A percentile compares a stretch with the other conserved stretches of the same genome.
These are phyloP conservation scores for Drosophila paracracens DNA, from an alignment of 2,888 invertebrate genomes.

Conservation along the genomic window DNA sequence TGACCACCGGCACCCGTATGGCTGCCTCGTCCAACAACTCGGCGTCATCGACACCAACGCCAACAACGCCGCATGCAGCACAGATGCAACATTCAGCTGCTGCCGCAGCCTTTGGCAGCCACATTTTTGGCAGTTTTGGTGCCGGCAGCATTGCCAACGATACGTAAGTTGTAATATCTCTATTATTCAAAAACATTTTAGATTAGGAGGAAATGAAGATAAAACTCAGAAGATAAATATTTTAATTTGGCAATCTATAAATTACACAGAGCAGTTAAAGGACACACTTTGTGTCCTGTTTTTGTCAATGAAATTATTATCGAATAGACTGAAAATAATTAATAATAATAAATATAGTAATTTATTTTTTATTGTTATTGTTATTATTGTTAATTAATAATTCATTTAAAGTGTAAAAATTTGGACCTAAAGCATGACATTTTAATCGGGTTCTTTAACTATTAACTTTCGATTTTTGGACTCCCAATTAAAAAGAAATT, in stretches of 20 bases:
- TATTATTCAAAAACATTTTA: not conserved
- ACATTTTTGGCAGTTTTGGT: slow-evolving; percentile 88
- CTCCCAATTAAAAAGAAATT: not conserved
- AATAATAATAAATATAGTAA: not conserved
- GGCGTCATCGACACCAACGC: slow-evolving; percentile 75
- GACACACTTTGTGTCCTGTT: not conserved
- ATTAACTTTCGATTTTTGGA: not conserved
- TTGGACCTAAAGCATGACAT: not conserved
- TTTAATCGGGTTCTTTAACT: not conserved
- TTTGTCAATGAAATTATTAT: not conserved
- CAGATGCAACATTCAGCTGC: slow-evolving; percentile 83
- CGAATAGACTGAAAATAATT: not conserved
- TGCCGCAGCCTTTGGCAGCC: slow-evolving; percentile 88
- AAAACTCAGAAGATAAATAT: not conserved
- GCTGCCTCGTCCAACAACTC: slow-evolving; percentile 70
- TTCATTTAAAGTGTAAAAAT: not conserved
- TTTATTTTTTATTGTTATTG: too few species aligned
- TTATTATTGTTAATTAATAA: not conserved
- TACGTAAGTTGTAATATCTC: slow-evolving; percentile 84
- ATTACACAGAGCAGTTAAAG: not conserved
- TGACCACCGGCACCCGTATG: slow-evolving; percentile 78
- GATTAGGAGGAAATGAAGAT: not conserved
- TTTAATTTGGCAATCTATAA: not conserved
- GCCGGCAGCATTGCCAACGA: slow-evolving; percentile 83
- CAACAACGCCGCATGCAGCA: slow-evolving; percentile 71